Evolutionary conservation across 2,888 invertebrate species (phyloP), one percentile per base, ranked within the genome.

Genomic region (Catocala sponsa): DNA sequence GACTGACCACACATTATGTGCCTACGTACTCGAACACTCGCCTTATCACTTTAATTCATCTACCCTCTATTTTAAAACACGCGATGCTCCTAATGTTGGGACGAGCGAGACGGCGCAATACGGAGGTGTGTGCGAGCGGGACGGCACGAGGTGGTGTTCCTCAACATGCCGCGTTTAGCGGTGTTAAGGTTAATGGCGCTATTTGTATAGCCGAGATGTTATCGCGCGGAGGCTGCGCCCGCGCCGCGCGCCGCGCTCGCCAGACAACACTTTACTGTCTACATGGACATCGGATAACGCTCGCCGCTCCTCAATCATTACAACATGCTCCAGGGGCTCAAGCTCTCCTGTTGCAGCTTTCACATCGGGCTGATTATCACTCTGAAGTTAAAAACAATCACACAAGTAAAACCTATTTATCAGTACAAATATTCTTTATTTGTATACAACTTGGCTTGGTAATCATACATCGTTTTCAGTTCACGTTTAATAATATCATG

Each of bases 111-210:
- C 46, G 35, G 71, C 43, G 38, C 42, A 33, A 41, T n/a, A 44
- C 56, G 35, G 9, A 32, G 15, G 52, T 60, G 67, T 59, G 80
- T 76, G 65, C 49, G 77, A 78, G 69, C 61, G 71, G 51, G 76
- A 70, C 5, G 53, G 50, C 15, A 48, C 7, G 13, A 38, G 38
- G 56, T 80, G 80, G 77, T 73, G 84, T 81, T 80, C 78, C 83
- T 81, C 81, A 85, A 87, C 86, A 86, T 86, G 89, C 85, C 87
- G 86, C 85, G 80, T 84, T 86, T 82, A 83, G 82, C 81, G 80
- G 88, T 90, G 90, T 90, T 89, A 89, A 88, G 91, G 90, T 91
- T 91, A 91, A 92, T 91, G 84, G 88, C 84, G 91, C 88, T 90
- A 91, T 92, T 92, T 91, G 92, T 91, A 87, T 83, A 84, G 85